phyloP scores from a whole-genome alignment of 2,888 invertebrate species.

The Ferdinandea cuprea region DNA sequence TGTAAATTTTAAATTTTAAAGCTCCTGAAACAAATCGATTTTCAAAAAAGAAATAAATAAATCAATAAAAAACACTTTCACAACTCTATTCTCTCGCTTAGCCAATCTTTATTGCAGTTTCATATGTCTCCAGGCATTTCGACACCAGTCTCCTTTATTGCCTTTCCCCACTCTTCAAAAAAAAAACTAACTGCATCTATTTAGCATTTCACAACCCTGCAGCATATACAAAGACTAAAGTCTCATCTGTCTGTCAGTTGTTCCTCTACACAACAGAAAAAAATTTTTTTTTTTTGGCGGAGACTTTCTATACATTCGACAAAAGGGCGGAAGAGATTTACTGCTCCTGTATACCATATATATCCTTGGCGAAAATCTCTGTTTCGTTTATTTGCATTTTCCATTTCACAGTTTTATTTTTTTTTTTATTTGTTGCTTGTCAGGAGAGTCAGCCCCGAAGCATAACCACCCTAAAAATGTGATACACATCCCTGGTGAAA shows the following conservation, averaged over 20 bases:
- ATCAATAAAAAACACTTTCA: conserved; percentile 37
- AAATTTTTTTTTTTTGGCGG: conserved; percentile 23
- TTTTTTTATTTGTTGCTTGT: conserved; percentile 55
- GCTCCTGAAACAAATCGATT: conserved; percentile 7
- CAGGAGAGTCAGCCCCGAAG: conserved; percentile 33
- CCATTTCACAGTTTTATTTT: conserved; percentile 22
- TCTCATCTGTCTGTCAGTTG: conserved; percentile 60
- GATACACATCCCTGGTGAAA: conserved; percentile 37
- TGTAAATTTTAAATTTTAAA: too few relatives aligned
- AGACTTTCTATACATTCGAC: conserved; percentile 4
- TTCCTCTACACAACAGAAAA: neutral
- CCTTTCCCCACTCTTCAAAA: conserved; percentile 32
- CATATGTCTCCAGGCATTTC: conserved; percentile 63
- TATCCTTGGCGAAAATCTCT: conserved; percentile 67
- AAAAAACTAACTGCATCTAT: conserved; percentile 60
- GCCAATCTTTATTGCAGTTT: conserved; percentile 49
- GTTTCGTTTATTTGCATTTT: conserved; percentile 70
- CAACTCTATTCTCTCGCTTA: neutral
- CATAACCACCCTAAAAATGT: conserved; percentile 13
- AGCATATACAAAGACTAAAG: conserved; percentile 44
- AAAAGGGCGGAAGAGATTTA: conserved; percentile 65
- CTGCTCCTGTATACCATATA: conserved; percentile 44
- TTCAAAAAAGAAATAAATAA: neutral
- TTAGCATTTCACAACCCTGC: conserved; percentile 50
- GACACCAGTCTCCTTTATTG: conserved; percentile 63